Evolutionary conservation across 2,113 vertebrate species (phyloP).

Genomic region (Chitala chitala): DNA sequence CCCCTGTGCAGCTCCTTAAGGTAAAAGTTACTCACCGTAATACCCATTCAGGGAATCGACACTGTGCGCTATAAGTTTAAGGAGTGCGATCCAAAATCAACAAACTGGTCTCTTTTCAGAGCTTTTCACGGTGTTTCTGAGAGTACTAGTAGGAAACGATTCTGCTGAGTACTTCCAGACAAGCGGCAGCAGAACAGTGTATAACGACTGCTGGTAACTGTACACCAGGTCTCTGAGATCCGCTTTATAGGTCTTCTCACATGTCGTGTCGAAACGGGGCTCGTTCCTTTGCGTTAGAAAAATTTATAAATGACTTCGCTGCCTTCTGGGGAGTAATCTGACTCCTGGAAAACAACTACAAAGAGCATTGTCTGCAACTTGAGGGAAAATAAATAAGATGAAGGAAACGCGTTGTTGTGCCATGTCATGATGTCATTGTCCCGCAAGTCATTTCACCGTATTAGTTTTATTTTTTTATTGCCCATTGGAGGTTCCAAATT

Average conservation of each 20-base stretch:
- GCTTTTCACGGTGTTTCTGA: not conserved
- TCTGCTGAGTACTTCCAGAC: not conserved
- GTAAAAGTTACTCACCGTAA: not conserved
- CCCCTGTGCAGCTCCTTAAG: not conserved
- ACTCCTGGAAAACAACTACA: not conserved
- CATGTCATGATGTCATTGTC: conserved; percentile 44
- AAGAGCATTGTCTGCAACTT: conserved; percentile 19
- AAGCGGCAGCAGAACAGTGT: not conserved
- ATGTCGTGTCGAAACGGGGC: not conserved
- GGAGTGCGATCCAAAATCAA: not conserved
- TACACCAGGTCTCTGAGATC: not conserved
- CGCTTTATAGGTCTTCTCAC: conserved; percentile 2
- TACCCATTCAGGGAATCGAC: not conserved
- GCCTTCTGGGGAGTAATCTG: conserved; percentile 18
- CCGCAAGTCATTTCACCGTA: conserved; percentile 45
- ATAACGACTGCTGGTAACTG: not conserved
- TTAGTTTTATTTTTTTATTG: conserved; percentile 41
- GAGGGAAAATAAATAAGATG: conserved; percentile 11
- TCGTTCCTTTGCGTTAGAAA: conserved; percentile 3
- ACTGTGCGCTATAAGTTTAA: not conserved
- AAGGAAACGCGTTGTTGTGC: conserved; percentile 34
- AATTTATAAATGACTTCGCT: conserved; percentile 19
- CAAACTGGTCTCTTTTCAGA: not conserved
- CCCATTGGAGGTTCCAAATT: conserved; percentile 29
- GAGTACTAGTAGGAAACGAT: not conserved